These are phyloP conservation scores for Aphyosemion australe DNA, from an alignment of 2,113 vertebrate genomes.

Conservation along the genomic window DNA sequence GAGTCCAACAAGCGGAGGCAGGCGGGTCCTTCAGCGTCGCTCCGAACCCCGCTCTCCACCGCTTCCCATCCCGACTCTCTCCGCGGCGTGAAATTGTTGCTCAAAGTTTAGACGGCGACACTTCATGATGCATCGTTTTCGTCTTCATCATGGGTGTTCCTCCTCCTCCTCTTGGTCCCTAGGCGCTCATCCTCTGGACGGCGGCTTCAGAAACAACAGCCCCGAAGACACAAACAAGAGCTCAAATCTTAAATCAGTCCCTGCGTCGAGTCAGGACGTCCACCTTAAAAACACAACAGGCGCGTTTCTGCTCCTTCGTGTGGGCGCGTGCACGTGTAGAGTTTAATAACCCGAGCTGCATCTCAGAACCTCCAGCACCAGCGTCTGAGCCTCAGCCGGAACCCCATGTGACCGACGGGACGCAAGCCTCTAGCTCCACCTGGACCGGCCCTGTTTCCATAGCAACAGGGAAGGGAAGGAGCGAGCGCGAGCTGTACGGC, in stretches of 20 bases:
- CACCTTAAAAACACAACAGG: neutral
- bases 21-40: too few species aligned
- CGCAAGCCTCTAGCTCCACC: conserved; percentile 81
- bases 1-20: too few species aligned
- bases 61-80: too few species aligned
- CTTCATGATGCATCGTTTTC: conserved; percentile 61
- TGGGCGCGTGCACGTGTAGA: neutral
- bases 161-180: conserved; percentile 4
- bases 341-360: neutral
- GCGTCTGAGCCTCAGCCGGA: conserved; percentile 71
- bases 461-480: conserved; percentile 63
- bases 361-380: neutral
- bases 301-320: too few species aligned
- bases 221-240: too few species aligned
- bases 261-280: neutral
- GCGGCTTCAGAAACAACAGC: too few species aligned
- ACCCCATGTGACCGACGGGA: conserved; percentile 79
- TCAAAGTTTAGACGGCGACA: conserved; percentile 66
- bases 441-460: conserved; percentile 81
- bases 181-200: too few species aligned
- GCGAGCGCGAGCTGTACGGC: neutral
- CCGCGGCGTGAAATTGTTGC: conserved; percentile 9
- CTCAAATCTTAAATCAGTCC: neutral
- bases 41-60: too few species aligned
- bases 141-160: conserved; percentile 49